phyloP scores from a whole-genome alignment of 2,113 vertebrate genomes.

The Ivindomyrus marchei region DNA sequence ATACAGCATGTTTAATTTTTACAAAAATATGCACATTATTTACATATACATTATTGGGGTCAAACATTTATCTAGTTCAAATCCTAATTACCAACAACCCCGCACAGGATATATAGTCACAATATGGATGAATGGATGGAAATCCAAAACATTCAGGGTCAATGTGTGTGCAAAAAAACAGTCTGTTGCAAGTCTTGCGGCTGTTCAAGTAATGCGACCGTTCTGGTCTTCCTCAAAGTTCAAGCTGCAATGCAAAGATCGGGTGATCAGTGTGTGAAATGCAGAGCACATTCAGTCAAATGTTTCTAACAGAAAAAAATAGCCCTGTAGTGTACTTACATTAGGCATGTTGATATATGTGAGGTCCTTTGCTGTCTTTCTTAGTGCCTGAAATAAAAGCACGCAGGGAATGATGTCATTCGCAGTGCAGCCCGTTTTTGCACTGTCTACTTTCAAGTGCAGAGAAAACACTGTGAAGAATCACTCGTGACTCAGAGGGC shows the following conservation, averaged over 20 bases:
- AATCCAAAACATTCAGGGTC: not conserved
- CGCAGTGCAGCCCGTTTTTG: no score
- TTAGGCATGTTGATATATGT: not conserved
- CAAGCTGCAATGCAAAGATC: not conserved
- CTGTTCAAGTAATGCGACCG: not conserved
- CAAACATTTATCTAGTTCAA: not conserved
- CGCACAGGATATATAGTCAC: not conserved
- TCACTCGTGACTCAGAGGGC: not conserved
- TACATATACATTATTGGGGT: not conserved
- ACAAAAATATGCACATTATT: constrained; percentile 18
- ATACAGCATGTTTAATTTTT: not conserved
- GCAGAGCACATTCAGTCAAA: not conserved
- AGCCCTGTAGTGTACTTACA: not conserved
- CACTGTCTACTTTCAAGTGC: not conserved
- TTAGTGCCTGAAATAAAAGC: not conserved
- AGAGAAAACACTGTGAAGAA: not conserved
- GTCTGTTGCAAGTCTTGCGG: not conserved
- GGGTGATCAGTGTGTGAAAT: not conserved
- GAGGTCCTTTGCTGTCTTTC: not conserved
- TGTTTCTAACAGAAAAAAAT: not conserved
- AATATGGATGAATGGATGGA: not conserved
- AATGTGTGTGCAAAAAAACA: not conserved
- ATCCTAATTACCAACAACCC: not conserved
- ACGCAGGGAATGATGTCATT: not conserved
- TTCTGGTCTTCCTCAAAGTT: not conserved